Conservation (phyloP, 2,113 vertebrate genomes). For the Catharus fuscescens region DNA sequence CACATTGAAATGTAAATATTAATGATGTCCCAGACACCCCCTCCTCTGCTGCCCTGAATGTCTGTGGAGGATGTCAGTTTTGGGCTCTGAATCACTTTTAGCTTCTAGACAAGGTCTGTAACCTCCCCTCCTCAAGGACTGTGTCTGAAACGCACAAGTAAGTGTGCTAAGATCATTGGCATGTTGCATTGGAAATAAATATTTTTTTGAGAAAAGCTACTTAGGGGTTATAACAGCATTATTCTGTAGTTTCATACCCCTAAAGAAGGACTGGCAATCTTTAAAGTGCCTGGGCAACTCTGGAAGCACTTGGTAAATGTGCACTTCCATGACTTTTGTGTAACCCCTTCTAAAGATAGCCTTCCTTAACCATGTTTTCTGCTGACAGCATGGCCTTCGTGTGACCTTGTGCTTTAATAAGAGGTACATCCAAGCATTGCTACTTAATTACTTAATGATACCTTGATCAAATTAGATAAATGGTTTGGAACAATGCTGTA, state of each 20-base stretch:
- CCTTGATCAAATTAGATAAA: conserved; percentile 53
- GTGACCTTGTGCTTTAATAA: conserved; percentile 1
- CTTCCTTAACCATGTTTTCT: background rate
- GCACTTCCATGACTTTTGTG: background rate
- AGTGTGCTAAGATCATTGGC: background rate
- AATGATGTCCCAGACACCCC: background rate
- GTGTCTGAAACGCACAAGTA: background rate
- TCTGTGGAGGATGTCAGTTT: background rate
- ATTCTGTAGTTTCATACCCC: background rate
- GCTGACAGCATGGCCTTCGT: background rate
- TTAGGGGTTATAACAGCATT: background rate
- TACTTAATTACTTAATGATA: conserved; percentile 46
- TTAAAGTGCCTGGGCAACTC: background rate
- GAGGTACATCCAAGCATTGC: background rate
- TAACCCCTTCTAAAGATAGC: background rate
- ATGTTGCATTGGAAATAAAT: background rate
- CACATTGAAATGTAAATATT: background rate
- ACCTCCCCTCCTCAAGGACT: background rate
- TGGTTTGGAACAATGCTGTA: conserved; percentile 20
- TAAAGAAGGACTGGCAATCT: background rate
- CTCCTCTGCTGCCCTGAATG: background rate
- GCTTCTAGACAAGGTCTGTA: background rate
- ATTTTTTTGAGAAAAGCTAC: background rate
- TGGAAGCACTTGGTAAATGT: background rate
- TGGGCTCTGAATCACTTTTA: background rate